Evolutionary conservation across 1,140 invertebrate species (phyloP), one percentile per base, ranked within the genome.

Genomic region (Trachelipus rathkii): DNA sequence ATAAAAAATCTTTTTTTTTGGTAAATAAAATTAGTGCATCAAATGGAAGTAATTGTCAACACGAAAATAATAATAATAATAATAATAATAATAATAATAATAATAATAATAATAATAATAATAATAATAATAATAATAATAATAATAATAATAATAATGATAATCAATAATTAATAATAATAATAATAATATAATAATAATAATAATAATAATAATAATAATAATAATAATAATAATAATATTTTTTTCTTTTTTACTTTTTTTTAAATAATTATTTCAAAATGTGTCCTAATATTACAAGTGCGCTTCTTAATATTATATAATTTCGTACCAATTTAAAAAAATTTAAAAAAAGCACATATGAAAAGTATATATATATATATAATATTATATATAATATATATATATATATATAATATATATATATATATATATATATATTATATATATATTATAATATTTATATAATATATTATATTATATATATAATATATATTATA

Each of bases 221-320:
- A 13, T 4, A 60, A 15, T 60, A 60, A 13, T 15, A 60, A 15
- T 60, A 60, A 15, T 13, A 13, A 60, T 60, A 15, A 15, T 13
- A 8, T 4, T 15, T 60, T 19, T 60, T 33, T 33, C 33, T 33
- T 33, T 33, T 33, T 33, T 33, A 3, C 6, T 33, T 33, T 33
- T 33, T 33, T 33, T 33, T 33, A 3, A 33, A 33, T 33, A 33
- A 33, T 33, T 3, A 33, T n/a, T 33, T 33, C 33, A 33, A 33
- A 33, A 33, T 33, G 33, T 33, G 33, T 33, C 33, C 1, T 33
- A 33, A 33, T 33, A 33, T 33, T 33, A 33, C 33, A 33, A 33
- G 50, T 60, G 50, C 50, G 19, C 50, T 60, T 60, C 50, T 60
- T 60, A 60, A 60, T 15, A 60, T 60, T 60, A 60, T 19, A 60